Base-by-base conservation (phyloP, 2,888 invertebrate genomes). In the Polydrusus tereticollis region DNA sequence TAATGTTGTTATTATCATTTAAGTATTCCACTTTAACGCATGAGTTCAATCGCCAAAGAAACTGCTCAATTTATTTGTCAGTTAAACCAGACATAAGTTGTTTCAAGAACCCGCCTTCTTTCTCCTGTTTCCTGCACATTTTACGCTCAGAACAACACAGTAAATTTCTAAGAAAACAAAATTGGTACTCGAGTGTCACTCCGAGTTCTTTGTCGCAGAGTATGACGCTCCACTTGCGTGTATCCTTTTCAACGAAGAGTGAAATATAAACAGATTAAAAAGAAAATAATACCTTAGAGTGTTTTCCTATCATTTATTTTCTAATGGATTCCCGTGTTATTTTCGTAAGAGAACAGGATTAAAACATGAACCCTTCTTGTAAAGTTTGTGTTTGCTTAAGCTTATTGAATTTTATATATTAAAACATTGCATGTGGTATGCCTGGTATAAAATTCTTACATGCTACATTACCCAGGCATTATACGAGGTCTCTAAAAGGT, bases 251-350 rank as follows among this genome's bases (percentile, higher is more conserved):
- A 23, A 33, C 33, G 16, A 33, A 59, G 62, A 64, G 64, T 70
- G 64, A 70, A 70, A 70, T 52, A 70, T 64, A 70, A 70, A 70
- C 70, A 70, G 70, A 70, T 70, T 70, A 64, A 68, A 60, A 68
- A 23, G 60, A 57, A 60, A 55, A 60, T 68, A 68, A 60, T 52
- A 38, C 38, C 41, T 41, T 41, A 41, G 23, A 68, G 68, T 68
- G 68, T 68, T 68, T 68, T 68, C 14, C 43, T 68, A 62, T 62
- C 60, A 68, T 68, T 62, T 62, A 18, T 29, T 55, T 55, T 18
- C 16, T 55, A 55, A 55, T 55, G 52, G 29, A 55, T 29, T 55
- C 16, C 29, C 52, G 18, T 55, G 10, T 55, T 29, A 29, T 55
- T 55, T 14, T 29, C 7, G 29, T 18, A 29, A 55, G 18, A 7